Conservation (phyloP, 1,140 invertebrate genomes). For the Pachypsylla venusta region DNA sequence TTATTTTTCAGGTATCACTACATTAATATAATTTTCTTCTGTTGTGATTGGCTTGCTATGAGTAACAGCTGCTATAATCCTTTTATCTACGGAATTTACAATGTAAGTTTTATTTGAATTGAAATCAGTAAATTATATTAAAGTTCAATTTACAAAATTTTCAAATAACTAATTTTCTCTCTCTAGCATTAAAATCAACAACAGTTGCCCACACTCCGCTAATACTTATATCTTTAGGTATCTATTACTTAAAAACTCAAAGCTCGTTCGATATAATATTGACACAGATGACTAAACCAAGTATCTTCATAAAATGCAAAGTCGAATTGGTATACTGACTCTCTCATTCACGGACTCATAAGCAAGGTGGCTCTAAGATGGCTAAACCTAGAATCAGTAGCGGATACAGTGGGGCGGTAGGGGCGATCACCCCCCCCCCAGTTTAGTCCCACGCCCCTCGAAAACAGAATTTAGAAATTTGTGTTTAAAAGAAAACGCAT, state of each 20-base stretch:
- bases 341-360: no score
- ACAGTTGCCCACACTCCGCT: neutral
- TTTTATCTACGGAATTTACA: slow-evolving; percentile 43
- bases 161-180: slow-evolving; percentile 7
- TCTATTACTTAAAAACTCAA: neutral
- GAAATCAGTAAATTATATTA: no score
- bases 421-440: no score
- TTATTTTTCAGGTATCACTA: slow-evolving; percentile 31
- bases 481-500: no score
- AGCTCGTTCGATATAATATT: neutral
- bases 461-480: no score
- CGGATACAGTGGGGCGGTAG: no score
- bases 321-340: no score
- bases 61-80: slow-evolving; percentile 45
- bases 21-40: slow-evolving; percentile 39
- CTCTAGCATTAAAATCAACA: neutral
- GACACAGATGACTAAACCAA: slow-evolving; percentile 12
- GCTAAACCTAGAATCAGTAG: no score
- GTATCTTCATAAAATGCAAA: no score
- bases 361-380: no score
- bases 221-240: neutral
- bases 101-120: slow-evolving; percentile 32
- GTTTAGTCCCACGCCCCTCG: no score
- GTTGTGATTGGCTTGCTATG: slow-evolving; percentile 44
- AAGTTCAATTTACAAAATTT: slow-evolving; percentile 10